Evolutionary conservation across 2,797 vertebrate genomes (phyloP).

Genomic region (Onychomys leucogaster): DNA sequence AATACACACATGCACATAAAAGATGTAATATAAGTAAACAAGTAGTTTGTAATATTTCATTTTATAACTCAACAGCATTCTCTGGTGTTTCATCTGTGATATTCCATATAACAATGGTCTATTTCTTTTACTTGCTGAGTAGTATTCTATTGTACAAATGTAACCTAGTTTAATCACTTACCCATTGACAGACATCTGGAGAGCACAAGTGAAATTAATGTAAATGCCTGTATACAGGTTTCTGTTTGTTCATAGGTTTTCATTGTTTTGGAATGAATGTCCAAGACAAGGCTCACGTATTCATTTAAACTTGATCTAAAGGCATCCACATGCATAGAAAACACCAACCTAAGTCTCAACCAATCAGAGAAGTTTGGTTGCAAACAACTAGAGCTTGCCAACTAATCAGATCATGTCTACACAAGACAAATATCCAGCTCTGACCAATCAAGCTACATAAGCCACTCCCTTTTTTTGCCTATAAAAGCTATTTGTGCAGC

Average conservation of each 20-base stretch:
- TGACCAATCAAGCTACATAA: neutral
- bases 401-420: neutral
- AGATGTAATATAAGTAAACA: neutral
- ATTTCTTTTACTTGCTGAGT: neutral
- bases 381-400: neutral
- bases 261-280: neutral
- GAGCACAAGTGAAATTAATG: neutral
- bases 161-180: neutral
- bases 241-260: slow-evolving; percentile 1
- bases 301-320: neutral
- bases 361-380: neutral
- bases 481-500: neutral
- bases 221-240: neutral
- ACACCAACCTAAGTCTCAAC: neutral
- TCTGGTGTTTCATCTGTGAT: neutral
- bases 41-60: neutral
- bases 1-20: neutral
- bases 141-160: neutral
- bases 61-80: neutral
- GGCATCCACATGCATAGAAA: neutral
- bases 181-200: neutral
- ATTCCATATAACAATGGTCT: neutral
- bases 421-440: neutral
- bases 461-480: neutral
- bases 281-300: neutral